phyloP scores from a whole-genome alignment of 2,113 vertebrate species.

The Gallinago undulata region DNA sequence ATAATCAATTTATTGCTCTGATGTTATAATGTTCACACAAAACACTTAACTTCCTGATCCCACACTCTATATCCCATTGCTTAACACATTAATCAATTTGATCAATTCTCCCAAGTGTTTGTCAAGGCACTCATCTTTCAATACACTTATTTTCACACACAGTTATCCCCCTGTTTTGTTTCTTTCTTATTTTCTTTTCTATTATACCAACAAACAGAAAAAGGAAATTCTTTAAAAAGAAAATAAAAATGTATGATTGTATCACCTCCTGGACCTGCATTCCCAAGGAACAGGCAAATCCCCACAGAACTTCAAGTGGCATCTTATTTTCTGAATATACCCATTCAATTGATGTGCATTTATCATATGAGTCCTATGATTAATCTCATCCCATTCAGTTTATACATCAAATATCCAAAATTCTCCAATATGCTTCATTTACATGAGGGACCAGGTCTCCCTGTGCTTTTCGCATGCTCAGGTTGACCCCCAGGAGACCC shows the following conservation, averaged over 20 bases:
- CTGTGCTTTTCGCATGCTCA: background rate
- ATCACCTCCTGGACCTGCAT: background rate
- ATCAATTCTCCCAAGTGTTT: slow-evolving; percentile 35
- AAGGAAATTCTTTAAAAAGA: background rate
- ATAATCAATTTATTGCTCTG: slow-evolving; percentile 37
- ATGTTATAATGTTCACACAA: slow-evolving; percentile 33
- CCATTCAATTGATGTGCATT: rapidly evolving
- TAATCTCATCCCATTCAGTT: background rate
- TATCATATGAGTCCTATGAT: rapidly evolving
- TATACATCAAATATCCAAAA: background rate
- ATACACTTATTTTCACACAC: background rate
- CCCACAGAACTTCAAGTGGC: background rate
- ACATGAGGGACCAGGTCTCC: background rate
- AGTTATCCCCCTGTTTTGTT: background rate
- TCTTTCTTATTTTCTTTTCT: background rate
- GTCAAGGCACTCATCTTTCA: slow-evolving; percentile 3
- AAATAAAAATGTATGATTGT: background rate
- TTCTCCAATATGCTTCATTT: background rate
- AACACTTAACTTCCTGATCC: slow-evolving; percentile 39
- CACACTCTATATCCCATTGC: background rate
- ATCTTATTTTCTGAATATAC: background rate
- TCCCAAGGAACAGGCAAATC: background rate
- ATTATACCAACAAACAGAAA: background rate
- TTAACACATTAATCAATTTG: slow-evolving; percentile 36
- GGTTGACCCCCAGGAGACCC: background rate